A percentile compares a stretch with the other conserved stretches of the same genome.
These are phyloP conservation scores for Deilephila porcellus DNA, from an alignment of 2,888 invertebrate species.

Conservation along the genomic window DNA sequence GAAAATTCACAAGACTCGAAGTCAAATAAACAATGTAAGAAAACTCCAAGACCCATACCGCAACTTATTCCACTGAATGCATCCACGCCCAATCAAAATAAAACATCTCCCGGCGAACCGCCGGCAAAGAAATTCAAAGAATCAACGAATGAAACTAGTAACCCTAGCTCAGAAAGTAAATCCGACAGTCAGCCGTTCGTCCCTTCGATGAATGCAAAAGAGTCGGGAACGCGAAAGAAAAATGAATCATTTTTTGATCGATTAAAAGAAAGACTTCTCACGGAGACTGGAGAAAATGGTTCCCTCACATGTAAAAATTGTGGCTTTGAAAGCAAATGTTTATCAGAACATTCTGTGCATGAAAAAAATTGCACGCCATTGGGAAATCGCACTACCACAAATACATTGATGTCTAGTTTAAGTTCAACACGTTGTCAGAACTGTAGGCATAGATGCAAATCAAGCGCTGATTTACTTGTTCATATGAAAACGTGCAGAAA, in stretches of 20 bases:
- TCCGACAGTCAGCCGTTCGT: slow-evolving; percentile 60
- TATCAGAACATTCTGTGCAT: slow-evolving; percentile 92
- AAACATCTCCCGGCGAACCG: slow-evolving; percentile 69
- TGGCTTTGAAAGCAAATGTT: slow-evolving; percentile 91
- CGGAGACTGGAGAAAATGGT: slow-evolving; percentile 86
- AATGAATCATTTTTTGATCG: slow-evolving; percentile 93
- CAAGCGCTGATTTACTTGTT: slow-evolving; percentile 89
- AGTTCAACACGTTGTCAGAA: slow-evolving; percentile 93
- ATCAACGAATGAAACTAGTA: slow-evolving; percentile 52
- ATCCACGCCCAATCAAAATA: slow-evolving; percentile 74
- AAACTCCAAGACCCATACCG: slow-evolving; percentile 87
- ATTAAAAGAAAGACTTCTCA: slow-evolving; percentile 89
- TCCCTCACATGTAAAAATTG: slow-evolving; percentile 89
- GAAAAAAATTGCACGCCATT: slow-evolving; percentile 87
- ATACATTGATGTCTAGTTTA: slow-evolving; percentile 75
- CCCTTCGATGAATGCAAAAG: slow-evolving; percentile 62
- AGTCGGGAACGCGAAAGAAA: slow-evolving; percentile 80
- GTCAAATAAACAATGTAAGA: slow-evolving; percentile 62
- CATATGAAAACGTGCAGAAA: slow-evolving; percentile 90
- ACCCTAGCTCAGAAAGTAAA: neutral
- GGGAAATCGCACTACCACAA: slow-evolving; percentile 68
- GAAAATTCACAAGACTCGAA: slow-evolving; percentile 60
- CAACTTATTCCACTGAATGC: slow-evolving; percentile 89
- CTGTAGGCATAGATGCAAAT: slow-evolving; percentile 94
- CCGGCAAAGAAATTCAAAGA: slow-evolving; percentile 76